These are phyloP conservation scores for Eubasilissa regina DNA, from an alignment of 1,140 invertebrate species.

Conservation along the genomic window DNA sequence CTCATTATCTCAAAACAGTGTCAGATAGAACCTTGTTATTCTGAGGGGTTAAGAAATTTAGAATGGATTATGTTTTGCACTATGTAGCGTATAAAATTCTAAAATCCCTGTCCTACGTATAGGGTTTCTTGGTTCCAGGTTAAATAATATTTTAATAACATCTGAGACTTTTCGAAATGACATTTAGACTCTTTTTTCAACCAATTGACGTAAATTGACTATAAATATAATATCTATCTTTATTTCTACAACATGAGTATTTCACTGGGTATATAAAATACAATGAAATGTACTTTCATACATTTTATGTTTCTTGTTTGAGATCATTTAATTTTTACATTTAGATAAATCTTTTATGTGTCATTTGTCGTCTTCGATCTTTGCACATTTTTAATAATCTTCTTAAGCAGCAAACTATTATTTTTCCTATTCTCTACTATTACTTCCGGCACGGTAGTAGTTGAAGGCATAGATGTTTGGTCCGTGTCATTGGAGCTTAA, in stretches of 20 bases:
- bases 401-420: slow-evolving; percentile 30
- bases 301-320: slow-evolving; percentile 1
- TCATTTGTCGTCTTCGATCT: slow-evolving; percentile 9
- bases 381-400: slow-evolving; percentile 16
- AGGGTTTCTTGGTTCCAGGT: too few relatives aligned
- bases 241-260: slow-evolving; percentile 8
- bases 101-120: too few relatives aligned
- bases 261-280: slow-evolving; percentile 6
- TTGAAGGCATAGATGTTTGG: slow-evolving; percentile 27
- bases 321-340: slow-evolving; percentile 13
- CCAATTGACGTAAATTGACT: neutral
- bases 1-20: too few relatives aligned
- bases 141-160: too few relatives aligned
- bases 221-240: slow-evolving; percentile 2
- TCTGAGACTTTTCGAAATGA: neutral
- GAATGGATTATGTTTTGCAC: too few relatives aligned
- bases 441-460: neutral
- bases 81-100: too few relatives aligned
- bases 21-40: too few relatives aligned
- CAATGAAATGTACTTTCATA: slow-evolving; percentile 5
- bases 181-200: neutral
- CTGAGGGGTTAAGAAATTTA: too few relatives aligned
- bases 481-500: slow-evolving; percentile 41
- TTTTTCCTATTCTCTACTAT: neutral
- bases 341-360: slow-evolving; percentile 4